phyloP scores from a whole-genome alignment of 2,797 vertebrate species.

The Acanthurus tractus region DNA sequence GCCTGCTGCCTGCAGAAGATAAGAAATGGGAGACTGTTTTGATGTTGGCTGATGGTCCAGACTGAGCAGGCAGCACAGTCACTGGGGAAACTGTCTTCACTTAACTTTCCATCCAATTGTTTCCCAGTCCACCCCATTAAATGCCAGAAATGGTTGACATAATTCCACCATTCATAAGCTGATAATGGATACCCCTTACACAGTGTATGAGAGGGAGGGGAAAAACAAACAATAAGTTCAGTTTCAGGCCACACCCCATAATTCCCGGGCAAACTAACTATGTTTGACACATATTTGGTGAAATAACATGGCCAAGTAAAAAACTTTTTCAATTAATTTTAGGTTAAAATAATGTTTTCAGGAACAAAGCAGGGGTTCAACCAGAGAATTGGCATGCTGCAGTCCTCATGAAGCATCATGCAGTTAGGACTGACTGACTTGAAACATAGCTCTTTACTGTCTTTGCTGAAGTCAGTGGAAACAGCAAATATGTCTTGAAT shows the following conservation, averaged over 20 bases:
- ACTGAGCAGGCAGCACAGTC: slow-evolving; percentile 49
- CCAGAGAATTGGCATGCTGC: no score
- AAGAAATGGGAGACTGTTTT: slow-evolving; percentile 64
- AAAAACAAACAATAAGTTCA: slow-evolving; percentile 29
- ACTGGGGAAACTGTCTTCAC: slow-evolving; percentile 51
- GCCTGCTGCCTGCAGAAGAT: slow-evolving; percentile 73
- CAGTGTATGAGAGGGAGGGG: background rate
- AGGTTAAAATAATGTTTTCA: no score
- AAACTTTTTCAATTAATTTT: background rate
- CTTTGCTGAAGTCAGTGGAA: no score
- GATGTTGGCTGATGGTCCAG: slow-evolving; percentile 58
- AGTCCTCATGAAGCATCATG: no score
- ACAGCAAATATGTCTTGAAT: no score
- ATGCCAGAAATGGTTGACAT: slow-evolving; percentile 49
- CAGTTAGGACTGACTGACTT: no score
- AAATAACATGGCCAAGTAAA: background rate
- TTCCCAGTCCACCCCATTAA: slow-evolving; percentile 63
- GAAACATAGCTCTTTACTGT: no score
- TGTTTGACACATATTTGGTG: slow-evolving; percentile 15
- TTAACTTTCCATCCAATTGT: slow-evolving; percentile 58
- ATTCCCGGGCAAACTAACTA: slow-evolving; percentile 29
- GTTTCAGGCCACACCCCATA: slow-evolving; percentile 15
- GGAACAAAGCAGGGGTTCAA: no score
- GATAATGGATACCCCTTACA: slow-evolving; percentile 54
- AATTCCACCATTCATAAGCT: slow-evolving; percentile 52